Evolutionary conservation across 2,888 invertebrate species (phyloP), one percentile per base, ranked within the genome.

Genomic region (Sericinus montela): DNA sequence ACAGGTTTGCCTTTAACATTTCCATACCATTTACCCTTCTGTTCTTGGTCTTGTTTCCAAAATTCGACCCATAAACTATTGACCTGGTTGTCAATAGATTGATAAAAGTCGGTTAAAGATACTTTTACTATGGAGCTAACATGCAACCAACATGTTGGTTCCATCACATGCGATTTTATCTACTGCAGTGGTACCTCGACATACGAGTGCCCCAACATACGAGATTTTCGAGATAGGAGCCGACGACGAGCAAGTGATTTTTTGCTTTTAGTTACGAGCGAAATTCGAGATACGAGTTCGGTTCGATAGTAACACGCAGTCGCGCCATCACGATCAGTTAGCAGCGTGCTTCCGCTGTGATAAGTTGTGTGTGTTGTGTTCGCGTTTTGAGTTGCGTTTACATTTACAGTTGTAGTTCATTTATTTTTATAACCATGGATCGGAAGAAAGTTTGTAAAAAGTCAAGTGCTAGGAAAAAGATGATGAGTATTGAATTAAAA

Each of bases 161-260:
- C n/a, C n/a, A n/a, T n/a, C n/a, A n/a, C n/a, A n/a, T n/a, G n/a
- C n/a, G n/a, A n/a, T n/a, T n/a, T n/a, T n/a, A n/a, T n/a, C n/a
- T n/a, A n/a, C n/a, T n/a, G n/a, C n/a, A n/a, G n/a, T n/a, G n/a
- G n/a, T n/a, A n/a, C n/a, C n/a, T n/a, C n/a, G n/a, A n/a, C n/a
- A n/a, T n/a, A n/a, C n/a, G n/a, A n/a, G n/a, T n/a, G n/a, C n/a
- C 32, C 5, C 9, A 32, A 32, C 32, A 32, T 32, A 32, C 32
- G 32, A 32, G 32, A 10, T 45, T 45, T 16, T 37, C 9, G 1
- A 15, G 25, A 29, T 37, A 32, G 39, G 16, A 60, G 60, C 45
- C n/a, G n/a, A n/a, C 62, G 63, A 50, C 51, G 50, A 55, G 55
- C 29, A 25, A 30, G 35, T 42, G 35, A 32, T 37, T 49, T 54